Conservation (phyloP, 2,797 vertebrate genomes). For the Sebastes reedi region DNA sequence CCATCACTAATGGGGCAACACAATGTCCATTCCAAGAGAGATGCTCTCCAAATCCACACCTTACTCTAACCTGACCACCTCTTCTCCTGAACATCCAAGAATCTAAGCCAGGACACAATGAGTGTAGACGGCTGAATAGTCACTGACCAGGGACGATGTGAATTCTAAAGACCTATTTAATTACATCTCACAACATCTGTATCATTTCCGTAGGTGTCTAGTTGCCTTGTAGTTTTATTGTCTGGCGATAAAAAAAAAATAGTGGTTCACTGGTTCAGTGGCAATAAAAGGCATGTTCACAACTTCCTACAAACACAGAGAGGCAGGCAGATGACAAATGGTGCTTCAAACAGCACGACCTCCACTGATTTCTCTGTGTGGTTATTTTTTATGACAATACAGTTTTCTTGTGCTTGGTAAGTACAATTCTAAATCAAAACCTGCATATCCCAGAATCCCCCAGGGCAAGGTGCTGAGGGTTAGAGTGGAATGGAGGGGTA, state of each 20-base stretch:
- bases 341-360: not conserved
- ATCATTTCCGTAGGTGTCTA: not conserved
- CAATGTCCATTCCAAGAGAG: too few relatives aligned
- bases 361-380: not conserved
- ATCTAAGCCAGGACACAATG: too few relatives aligned
- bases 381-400: slow-evolving; percentile 45
- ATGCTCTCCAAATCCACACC: too few relatives aligned
- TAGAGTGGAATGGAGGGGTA: slow-evolving; percentile 39
- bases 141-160: not conserved
- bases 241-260: not conserved
- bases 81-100: too few relatives aligned
- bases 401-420: slow-evolving; percentile 4
- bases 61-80: too few relatives aligned
- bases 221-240: not conserved
- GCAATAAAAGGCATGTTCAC: not conserved
- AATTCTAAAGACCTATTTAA: not conserved
- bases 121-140: not conserved
- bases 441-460: slow-evolving; percentile 51
- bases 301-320: not conserved
- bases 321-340: not conserved
- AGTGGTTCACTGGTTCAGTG: not conserved
- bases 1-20: not conserved
- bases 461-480: slow-evolving; percentile 32
- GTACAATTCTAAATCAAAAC: slow-evolving; percentile 15
- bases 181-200: not conserved